Base-by-base conservation (phyloP, 2,888 invertebrate genomes). In the Phrixothrix hirtus region DNA sequence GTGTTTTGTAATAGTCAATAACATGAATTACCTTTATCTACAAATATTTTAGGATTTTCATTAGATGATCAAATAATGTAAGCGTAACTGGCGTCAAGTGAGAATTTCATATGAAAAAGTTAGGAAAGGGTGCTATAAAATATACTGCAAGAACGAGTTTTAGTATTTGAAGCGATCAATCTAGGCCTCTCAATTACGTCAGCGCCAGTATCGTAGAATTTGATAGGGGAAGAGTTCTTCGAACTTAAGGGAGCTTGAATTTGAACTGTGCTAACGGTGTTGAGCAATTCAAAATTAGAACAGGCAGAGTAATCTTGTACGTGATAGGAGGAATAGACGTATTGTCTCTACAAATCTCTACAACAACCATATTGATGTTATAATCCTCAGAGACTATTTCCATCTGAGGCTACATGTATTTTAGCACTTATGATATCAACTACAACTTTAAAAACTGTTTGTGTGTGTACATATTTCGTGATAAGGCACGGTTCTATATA, bases 121-220 rank as follows among this genome's bases (percentile, higher is more conserved):
- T 16, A 16, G 15, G 13, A 31, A 14, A 30, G 31, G 21, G 41
- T 13, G 32, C 13, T 27, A 27, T 10, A 25, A 29, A 30, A 43
- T 29, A 43, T 30, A 32, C 32, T 43, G 42, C 25, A 34, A 17
- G 34, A 43, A 34, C 26, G 27, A 25, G 42, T 32, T 29, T 34
- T 43, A 43, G 32, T 34, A 43, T 43, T 43, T 43, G 42, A 43
- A 34, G 31, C 42, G 42, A 43, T 43, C 42, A 43, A 43, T 43
- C 42, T 43, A 32, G 32, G 42, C 34, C 42, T 43, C 42, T 43
- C 42, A 43, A 43, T 43, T 43, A 43, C 42, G 42, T 43, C 42
- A 43, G 42, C 42, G 25, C 32, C 42, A 43, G 42, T 43, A 43
- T 43, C 42, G 42, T 31, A 43, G 42, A 43, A 43, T 43, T 43